Percentiles rank a stretch among this genome's conserved stretches.
Evolutionary conservation across 2,113 vertebrate genomes (phyloP).

Genomic region (Pongo abelii): DNA sequence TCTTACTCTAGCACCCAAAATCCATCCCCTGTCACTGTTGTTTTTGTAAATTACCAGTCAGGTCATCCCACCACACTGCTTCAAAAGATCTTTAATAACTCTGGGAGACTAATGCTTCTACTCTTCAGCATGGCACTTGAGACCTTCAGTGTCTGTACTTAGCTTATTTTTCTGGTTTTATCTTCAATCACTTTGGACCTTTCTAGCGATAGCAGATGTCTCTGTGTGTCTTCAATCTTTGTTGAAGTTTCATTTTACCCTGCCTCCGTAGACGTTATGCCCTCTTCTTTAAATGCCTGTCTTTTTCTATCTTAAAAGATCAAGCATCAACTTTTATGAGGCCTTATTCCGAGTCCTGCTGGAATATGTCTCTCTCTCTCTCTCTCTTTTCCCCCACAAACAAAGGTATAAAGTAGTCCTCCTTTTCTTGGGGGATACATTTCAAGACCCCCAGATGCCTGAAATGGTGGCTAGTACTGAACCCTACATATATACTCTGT

Average conservation of each 20-base stretch:
- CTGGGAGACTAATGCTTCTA: neutral
- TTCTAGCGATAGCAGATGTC: neutral
- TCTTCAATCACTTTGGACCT: neutral
- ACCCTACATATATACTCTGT: neutral
- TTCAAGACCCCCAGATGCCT: neutral
- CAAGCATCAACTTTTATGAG: slow-evolving; percentile 2
- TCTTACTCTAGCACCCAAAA: neutral
- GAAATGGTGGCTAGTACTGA: neutral
- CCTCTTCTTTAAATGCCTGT: neutral
- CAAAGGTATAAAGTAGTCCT: neutral
- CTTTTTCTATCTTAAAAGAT: slow-evolving; percentile 11
- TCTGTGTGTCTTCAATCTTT: neutral
- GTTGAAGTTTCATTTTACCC: neutral
- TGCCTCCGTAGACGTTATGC: neutral
- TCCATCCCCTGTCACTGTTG: neutral
- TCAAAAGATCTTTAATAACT: slow-evolving; percentile 27
- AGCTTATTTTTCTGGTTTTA: neutral
- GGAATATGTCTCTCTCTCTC: neutral
- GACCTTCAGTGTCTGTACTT: neutral
- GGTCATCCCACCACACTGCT: neutral
- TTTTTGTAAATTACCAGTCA: slow-evolving; percentile 17
- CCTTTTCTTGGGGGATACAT: neutral
- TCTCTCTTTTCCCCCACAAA: neutral
- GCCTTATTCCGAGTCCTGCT: neutral
- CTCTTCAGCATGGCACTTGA: neutral